phyloP scores from a whole-genome alignment of 1,140 invertebrate genomes.

The Aplysia californica region DNA sequence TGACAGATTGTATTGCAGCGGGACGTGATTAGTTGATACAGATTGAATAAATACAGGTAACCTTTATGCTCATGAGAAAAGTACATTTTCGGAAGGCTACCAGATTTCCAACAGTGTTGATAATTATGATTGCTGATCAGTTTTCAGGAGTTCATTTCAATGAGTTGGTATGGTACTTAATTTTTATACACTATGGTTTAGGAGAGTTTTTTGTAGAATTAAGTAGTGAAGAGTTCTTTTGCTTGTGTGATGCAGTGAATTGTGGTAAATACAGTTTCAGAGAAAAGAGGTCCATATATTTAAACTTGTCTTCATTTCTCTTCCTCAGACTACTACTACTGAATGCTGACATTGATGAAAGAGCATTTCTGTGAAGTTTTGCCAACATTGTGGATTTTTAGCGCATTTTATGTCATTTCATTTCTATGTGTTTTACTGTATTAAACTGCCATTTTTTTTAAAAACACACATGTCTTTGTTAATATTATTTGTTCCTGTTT shows the following conservation, averaged over 20 bases:
- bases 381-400: constrained; percentile 9
- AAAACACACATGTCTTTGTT: not conserved
- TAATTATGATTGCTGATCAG: not conserved
- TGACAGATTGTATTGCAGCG: not conserved
- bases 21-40: not conserved
- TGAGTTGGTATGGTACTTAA: no score
- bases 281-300: no score
- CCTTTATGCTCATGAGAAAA: no score
- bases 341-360: not conserved
- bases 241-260: not conserved
- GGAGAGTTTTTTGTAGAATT: not conserved
- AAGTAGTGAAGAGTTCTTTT: not conserved
- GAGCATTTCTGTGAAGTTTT: not conserved
- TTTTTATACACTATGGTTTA: no score
- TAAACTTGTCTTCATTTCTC: not conserved
- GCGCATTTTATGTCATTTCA: constrained; percentile 27
- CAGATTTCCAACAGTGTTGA: no score
- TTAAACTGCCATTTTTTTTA: constrained; percentile 25
- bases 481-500: not conserved
- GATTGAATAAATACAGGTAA: not conserved
- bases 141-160: no score
- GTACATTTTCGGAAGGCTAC: no score
- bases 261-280: no score
- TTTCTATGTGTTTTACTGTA: constrained; percentile 32
- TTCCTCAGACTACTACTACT: constrained; percentile 12